A percentile compares a stretch with the other conserved stretches of the same genome.
Conservation (phyloP, 2,888 invertebrate species). For the Bembecia ichneumoniformis region DNA sequence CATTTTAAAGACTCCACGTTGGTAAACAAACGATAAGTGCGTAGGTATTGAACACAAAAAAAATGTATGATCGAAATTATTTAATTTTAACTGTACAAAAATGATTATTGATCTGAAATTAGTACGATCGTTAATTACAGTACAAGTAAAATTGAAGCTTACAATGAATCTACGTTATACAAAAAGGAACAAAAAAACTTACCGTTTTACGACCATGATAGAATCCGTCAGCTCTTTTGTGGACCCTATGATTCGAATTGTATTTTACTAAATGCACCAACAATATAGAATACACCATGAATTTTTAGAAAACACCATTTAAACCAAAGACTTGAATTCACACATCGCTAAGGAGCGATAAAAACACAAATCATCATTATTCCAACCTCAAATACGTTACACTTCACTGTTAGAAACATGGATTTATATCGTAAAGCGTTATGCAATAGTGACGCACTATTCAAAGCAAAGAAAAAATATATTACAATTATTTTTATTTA, state of each 20-base stretch:
- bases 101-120: no score
- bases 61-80: no score
- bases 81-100: no score
- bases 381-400: conserved; percentile 43
- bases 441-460: background rate
- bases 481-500: background rate
- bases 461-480: background rate
- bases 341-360: conserved; percentile 68
- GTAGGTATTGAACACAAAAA: no score
- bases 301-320: conserved; percentile 60
- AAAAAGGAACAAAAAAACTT: conserved; percentile 28
- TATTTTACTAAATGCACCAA: conserved; percentile 58
- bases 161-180: background rate
- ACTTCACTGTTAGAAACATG: conserved; percentile 57
- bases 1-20: no score
- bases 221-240: conserved; percentile 71
- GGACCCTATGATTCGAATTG: conserved; percentile 71
- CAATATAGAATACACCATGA: conserved; percentile 64
- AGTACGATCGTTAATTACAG: no score
- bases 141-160: no score
- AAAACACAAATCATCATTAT: conserved; percentile 57
- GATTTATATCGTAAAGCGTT: conserved; percentile 11
- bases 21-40: no score
- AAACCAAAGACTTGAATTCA: conserved; percentile 58
- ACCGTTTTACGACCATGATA: conserved; percentile 74